phyloP scores from a whole-genome alignment of 2,888 invertebrate genomes.

The Lasioglossum morio region DNA sequence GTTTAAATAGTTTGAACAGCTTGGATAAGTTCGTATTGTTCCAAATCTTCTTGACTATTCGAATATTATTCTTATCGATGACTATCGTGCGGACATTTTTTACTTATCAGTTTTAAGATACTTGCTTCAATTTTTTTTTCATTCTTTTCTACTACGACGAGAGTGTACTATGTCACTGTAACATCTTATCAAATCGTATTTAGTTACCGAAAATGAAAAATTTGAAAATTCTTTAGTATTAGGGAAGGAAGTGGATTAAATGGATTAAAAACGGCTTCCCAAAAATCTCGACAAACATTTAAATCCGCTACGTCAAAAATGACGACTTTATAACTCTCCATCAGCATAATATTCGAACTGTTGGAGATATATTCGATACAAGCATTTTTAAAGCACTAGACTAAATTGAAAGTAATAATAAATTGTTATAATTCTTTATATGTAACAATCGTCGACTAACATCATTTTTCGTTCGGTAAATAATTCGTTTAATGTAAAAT shows the following conservation, averaged over 20 bases:
- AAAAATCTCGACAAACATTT: neutral
- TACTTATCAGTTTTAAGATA: conserved; percentile 9
- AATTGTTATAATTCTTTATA: neutral
- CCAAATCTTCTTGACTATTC: neutral
- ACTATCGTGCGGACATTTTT: neutral
- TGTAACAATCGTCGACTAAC: neutral
- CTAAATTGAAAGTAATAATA: neutral
- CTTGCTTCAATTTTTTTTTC: neutral
- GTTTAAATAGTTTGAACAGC: neutral
- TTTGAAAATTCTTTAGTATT: neutral
- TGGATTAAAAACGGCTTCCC: neutral
- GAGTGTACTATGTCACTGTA: neutral
- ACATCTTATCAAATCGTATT: neutral
- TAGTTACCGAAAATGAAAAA: neutral
- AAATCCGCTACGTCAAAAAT: neutral
- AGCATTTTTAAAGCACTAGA: neutral
- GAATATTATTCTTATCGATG: neutral
- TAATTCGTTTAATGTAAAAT: conserved; percentile 18
- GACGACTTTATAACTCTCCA: neutral
- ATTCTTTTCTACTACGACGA: neutral
- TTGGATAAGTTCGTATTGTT: neutral
- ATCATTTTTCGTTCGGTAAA: neutral
- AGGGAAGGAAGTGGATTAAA: neutral
- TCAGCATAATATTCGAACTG: neutral
- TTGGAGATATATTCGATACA: neutral